These are phyloP conservation scores for Chrysomela aeneicollis DNA, from an alignment of 2,888 invertebrate species.

Conservation along the genomic window DNA sequence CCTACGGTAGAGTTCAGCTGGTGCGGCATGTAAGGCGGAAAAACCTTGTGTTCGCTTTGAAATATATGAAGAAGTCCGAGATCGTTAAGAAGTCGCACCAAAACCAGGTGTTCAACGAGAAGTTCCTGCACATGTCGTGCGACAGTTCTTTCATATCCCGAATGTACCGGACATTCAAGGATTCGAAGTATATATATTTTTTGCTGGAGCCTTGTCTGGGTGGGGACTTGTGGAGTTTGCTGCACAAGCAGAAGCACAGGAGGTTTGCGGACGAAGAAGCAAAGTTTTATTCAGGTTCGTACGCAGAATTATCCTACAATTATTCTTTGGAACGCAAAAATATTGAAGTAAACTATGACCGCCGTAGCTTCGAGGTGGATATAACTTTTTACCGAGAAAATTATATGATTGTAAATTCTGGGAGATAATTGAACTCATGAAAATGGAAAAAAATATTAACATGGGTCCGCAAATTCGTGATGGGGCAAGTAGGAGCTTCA, in stretches of 20 bases:
- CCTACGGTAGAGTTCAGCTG: slow-evolving; percentile 88
- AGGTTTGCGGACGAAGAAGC: slow-evolving; percentile 78
- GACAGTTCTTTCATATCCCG: slow-evolving; percentile 64
- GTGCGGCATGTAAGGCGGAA: slow-evolving; percentile 55
- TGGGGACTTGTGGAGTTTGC: slow-evolving; percentile 91
- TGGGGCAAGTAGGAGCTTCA: too few species aligned
- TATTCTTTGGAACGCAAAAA: too few species aligned
- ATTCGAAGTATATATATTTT: slow-evolving; percentile 90
- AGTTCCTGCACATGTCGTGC: slow-evolving; percentile 64
- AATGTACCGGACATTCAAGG: slow-evolving; percentile 87
- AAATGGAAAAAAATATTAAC: too few species aligned
- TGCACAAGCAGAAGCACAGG: slow-evolving; percentile 74
- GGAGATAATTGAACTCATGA: too few species aligned
- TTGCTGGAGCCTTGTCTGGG: slow-evolving; percentile 92
- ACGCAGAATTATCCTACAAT: not conserved
- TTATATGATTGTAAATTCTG: too few species aligned
- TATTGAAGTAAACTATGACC: too few species aligned
- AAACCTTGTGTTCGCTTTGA: slow-evolving; percentile 67
- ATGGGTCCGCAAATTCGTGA: too few species aligned
- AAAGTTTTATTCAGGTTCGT: slow-evolving; percentile 75
- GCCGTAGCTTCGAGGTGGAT: too few species aligned
- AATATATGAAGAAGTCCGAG: slow-evolving; percentile 73
- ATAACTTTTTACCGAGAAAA: too few species aligned
- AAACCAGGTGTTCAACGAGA: slow-evolving; percentile 74
- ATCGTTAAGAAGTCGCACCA: slow-evolving; percentile 74